Base-by-base conservation (phyloP, 1,140 invertebrate genomes). In the Frieseomelitta varia region DNA sequence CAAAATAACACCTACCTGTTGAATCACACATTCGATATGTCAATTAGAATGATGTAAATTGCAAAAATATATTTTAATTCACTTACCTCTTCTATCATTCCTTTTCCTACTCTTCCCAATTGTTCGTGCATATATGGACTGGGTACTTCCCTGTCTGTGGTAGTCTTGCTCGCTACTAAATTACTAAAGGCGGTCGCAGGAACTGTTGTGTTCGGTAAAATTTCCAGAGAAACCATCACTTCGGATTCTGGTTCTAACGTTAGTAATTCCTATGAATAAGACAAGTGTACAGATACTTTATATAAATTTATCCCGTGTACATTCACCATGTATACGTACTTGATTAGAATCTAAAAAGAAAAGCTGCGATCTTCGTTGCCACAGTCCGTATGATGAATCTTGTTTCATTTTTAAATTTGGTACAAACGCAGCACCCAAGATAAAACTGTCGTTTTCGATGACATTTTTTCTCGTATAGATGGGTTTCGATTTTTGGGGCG, bases 341-440 rank as follows among this genome's bases (percentile, higher is more conserved):
- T 95, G 96, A 78, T 96, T 93, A 3, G 95, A 93, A 87, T 95
- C 95, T 39, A 97, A 94, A 90, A 96, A 96, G 75, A 95, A 96
- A 14, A 97, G 90, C 81, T 96, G 95, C 0, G 96, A 96, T 68
- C 95, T 94, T 84, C 95, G 92, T 91, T 96, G 96, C 96, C 96
- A 97, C 30, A 91, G 90, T 69, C 94, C 84, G 63, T 92, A 91
- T 0, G 93, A 90, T n/a, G 93, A 92, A 84, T 95, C 91, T 83
- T 91, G 80, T 93, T 95, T 92, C 88, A 94, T 90, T 88, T 92
- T 77, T 63, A 85, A 79, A 90, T 94, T 93, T 19, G 96, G 96
- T 65, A 96, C 89, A 92, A 96, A 96, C 69, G 93, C 92, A n/a
- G 95, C 92, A 11, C 94, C 95, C 30, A 95, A 84, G 56, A 96